Evolutionary conservation across 53 echinoderm and acorn worm genomes (phyloP), one percentile per base, ranked within the genome.

Genomic region (Temnopleurus reevesii): DNA sequence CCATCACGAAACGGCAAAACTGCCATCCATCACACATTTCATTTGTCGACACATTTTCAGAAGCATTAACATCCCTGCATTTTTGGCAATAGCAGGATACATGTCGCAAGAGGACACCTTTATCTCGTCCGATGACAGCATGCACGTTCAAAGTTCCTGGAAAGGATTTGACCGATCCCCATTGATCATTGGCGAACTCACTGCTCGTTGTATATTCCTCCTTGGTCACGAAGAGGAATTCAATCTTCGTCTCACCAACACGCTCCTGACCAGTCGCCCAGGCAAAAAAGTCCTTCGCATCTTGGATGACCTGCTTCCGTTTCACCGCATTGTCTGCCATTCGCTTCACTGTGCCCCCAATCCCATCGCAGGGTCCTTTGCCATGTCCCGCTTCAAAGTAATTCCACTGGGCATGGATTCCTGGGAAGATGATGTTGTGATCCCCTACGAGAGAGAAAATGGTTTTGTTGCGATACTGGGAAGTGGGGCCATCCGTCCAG

Each of bases 281-380:
- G 47, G 92, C 89, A 41, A 76, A 92, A 65, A 92, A 91, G 71
- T 92, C 92, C 54, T 89, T 80, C 18, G 92, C 90, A 59, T 92
- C 92, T 76, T 92, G 92, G 56, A 89, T 92, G 55, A 92, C 92
- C 0, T 57, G 84, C 27, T 60, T 59, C 27, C 84, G 53, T 55
- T 85, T 89, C 41, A 92, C 89, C 38, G 90, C 92, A 76, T 92
- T 84, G 57, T 93, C 93, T 9, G 92, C 92, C 49, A 92, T 60
- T 46, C 92, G 55, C 80, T 92, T 92, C 2, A 89, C 90, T 17
- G 90, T 90, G 26, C 93, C 92, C 2, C 92, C 90, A 56, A 93
- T 86, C 12, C 93, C 93, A 76, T 92, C 90, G 46, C 92, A 90
- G 13, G 92, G 90, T 26, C 92, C 92, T 64, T 92, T 92, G 18